phyloP scores from a whole-genome alignment of 30 jellyfish, hydroid and myxozoan species.

The Hydractinia echinata region DNA sequence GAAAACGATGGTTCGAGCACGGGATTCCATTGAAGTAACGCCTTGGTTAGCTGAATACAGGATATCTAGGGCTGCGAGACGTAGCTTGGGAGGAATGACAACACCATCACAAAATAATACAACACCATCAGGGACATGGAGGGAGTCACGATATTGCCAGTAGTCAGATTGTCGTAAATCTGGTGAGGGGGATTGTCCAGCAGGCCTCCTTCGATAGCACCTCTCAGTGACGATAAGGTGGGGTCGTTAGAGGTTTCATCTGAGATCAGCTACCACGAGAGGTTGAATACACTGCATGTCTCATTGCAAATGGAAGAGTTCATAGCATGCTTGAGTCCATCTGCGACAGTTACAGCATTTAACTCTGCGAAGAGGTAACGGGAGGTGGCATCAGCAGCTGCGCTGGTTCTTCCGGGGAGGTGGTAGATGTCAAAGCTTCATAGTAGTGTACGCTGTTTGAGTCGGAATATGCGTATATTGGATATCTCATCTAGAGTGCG shows the following conservation, averaged over 20 bases:
- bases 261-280: neutral
- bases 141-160: slow-evolving; percentile 12
- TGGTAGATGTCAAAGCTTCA: neutral
- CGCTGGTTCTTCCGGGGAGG: slow-evolving; percentile 7
- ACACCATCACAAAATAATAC: slow-evolving; percentile 20
- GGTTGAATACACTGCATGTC: slow-evolving; percentile 6
- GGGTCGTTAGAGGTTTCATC: slow-evolving; percentile 1
- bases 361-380: neutral
- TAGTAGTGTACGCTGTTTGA: neutral
- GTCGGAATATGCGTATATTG: neutral
- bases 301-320: slow-evolving; percentile 6
- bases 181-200: too few species aligned
- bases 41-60: slow-evolving; percentile 39
- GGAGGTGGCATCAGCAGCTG: slow-evolving; percentile 1
- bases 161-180: too few species aligned
- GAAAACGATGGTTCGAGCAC: slow-evolving; percentile 25
- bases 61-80: slow-evolving; percentile 10
- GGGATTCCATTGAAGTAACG: slow-evolving; percentile 20
- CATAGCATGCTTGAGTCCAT: slow-evolving; percentile 1
- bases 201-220: neutral
- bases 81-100: slow-evolving; percentile 25
- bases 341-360: slow-evolving; percentile 1
- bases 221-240: slow-evolving; percentile 7
- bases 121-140: slow-evolving; percentile 19
- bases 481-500: slow-evolving; percentile 11